Evolutionary conservation across 1,140 invertebrate species (phyloP).

Genomic region (Littorina saxatilis): DNA sequence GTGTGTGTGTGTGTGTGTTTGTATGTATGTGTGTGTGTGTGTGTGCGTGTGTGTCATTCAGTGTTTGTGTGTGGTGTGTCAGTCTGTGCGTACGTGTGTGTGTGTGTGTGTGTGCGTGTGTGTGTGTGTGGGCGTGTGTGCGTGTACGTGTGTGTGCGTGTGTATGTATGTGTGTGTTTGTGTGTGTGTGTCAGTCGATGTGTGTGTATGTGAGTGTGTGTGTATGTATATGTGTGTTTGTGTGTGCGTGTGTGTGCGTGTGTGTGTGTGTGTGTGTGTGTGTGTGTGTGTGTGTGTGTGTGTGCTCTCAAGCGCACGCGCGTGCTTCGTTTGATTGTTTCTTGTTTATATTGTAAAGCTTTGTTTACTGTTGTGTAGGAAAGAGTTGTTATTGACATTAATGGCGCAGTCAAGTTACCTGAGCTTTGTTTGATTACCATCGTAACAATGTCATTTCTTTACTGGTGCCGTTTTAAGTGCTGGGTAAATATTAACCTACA

Average conservation of each 20-base stretch:
- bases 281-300: background rate
- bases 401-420: background rate
- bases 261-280: conserved; percentile 18
- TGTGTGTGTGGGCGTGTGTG: background rate
- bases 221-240: background rate
- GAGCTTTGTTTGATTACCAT: background rate
- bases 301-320: background rate
- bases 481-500: no score
- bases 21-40: background rate
- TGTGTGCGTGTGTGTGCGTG: conserved; percentile 12
- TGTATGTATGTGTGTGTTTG: background rate
- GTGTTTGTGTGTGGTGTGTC: background rate
- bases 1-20: background rate
- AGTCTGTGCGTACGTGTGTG: background rate
- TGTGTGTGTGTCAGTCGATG: background rate
- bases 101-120: conserved; percentile 18
- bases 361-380: no score
- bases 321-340: no score
- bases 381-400: no score
- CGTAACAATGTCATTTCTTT: background rate
- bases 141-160: background rate
- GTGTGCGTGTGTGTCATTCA: background rate
- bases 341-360: no score
- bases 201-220: background rate
- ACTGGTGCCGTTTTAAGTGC: no score